Evolutionary conservation across 2,888 invertebrate species (phyloP), one percentile per base, ranked within the genome.

Genomic region (Leptothorax acervorum): DNA sequence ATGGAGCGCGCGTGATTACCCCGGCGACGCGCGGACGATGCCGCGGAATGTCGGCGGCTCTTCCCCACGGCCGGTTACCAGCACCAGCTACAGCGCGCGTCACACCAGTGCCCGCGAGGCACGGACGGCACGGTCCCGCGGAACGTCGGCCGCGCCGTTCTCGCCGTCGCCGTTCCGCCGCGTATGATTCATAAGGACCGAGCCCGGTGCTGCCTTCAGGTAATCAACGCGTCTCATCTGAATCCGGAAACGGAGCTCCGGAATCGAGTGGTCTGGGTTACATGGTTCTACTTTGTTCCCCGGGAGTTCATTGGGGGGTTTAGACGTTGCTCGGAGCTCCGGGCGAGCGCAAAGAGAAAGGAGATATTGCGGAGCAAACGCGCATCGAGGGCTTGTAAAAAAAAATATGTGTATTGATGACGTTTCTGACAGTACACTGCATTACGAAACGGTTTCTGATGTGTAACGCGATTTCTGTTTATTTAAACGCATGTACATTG

Each of bases 1-100:
- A 70, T 71, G 79, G 84, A 88, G 78, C 68, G 78, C 83, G 71
- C 28, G 60, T 83, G 70, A 78, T 81, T 53, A 68, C 66, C 12
- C 11, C 55, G 82, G 63, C 66, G 82, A 89, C 23, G 23, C 23
- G 23, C 23, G 23, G 23, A 23, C 85, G 88, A 92, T 90, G 90
- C 89, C 86, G 90, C 87, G 88, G 85, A 89, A 90, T 87, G 87
- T 87, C 86, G 85, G 51, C 85, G 85, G 62, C 83, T 75, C 84
- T 87, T 35, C 66, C 62, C 42, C 74, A 73, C 76, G 62, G 42
- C 35, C 68, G 55, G 63, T 73, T 45, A 31, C 31, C 42, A 62
- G 55, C 66, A 31, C 31, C 42, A 62, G 55, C 66, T 48, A 39
- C 60, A 82, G 85, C 73, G 42, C 5, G 39, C 81, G 79, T 85